Base-by-base conservation (phyloP, 1,140 invertebrate species). In the Trachelipus rathkii region DNA sequence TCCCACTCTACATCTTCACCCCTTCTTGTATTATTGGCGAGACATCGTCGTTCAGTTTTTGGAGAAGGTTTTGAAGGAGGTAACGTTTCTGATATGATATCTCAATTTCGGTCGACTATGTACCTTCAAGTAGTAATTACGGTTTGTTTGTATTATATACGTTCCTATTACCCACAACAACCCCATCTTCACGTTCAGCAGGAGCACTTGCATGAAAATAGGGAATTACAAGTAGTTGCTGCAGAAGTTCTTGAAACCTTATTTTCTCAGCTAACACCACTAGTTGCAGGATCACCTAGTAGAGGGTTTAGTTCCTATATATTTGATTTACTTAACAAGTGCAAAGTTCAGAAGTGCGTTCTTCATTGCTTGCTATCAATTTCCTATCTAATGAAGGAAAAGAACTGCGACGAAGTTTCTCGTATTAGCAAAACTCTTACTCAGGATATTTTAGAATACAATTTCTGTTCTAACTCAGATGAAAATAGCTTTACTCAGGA, bases 281-380 rank as follows among this genome's bases (percentile, higher is more conserved):
- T 95, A 43, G 92, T 94, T n/a, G 89, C 90, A 74, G 93, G 93
- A 81, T 93, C 91, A 84, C 91, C 90, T 0, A 33, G 33, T 33
- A 90, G 90, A 82, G 92, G 91, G 44, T 91, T 95, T 83, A 90
- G 92, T 24, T 91, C 89, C 76, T 96, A 94, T 84, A 90, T 96
- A 45, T 90, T 90, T 72, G 92, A 95, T 85, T 85, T 95, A 76
- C 85, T 96, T 78, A 87, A 88, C 0, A 90, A 92, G 77, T 93
- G 93, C 83, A 95, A 95, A 85, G 88, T 96, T 33, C 94, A 96
- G 85, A 95, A 95, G 84, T 91, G 93, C n/a, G 86, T 94, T 43
- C 86, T 96, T 46, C 93, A 95, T 84, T 94, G 93, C 84, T 85
- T 95, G 33, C 87, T 94, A 13, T 91, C 93, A 9, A 92, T 90